phyloP scores from a whole-genome alignment of 1,140 invertebrate genomes.

The Musca vetustissima region DNA sequence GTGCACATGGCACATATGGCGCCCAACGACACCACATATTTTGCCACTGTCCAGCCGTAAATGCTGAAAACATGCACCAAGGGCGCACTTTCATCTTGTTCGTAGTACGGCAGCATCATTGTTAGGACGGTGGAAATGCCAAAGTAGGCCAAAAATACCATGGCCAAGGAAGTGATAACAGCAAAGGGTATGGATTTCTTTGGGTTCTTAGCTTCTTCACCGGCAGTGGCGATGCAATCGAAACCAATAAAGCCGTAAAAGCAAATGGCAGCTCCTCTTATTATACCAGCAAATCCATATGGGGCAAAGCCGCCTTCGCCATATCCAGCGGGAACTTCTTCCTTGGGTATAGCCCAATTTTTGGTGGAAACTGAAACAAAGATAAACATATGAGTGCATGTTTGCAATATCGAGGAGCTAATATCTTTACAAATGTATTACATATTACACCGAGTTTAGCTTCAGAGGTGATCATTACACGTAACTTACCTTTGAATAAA shows the following conservation, averaged over 20 bases:
- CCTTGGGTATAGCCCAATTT: slow-evolving; percentile 70
- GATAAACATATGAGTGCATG: neutral
- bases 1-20: slow-evolving; percentile 73
- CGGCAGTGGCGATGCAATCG: slow-evolving; percentile 83
- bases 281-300: slow-evolving; percentile 76
- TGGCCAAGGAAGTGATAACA: slow-evolving; percentile 78
- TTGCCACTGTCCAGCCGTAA: slow-evolving; percentile 69
- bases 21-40: slow-evolving; percentile 73
- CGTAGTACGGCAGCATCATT: slow-evolving; percentile 86
- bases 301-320: slow-evolving; percentile 80
- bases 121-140: slow-evolving; percentile 84
- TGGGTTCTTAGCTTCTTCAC: slow-evolving; percentile 85
- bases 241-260: slow-evolving; percentile 93
- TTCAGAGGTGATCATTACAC: neutral
- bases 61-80: slow-evolving; percentile 69
- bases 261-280: slow-evolving; percentile 82
- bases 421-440: neutral
- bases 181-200: slow-evolving; percentile 87
- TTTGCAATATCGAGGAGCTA: neutral
- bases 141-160: slow-evolving; percentile 86
- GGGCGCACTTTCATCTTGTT: slow-evolving; percentile 71
- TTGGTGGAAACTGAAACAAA: slow-evolving; percentile 48
- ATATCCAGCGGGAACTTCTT: slow-evolving; percentile 61
- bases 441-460: no score
- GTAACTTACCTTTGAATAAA: slow-evolving; percentile 70